Conservation (phyloP, 2,113 vertebrate genomes). For the Nymphicus hollandicus region DNA sequence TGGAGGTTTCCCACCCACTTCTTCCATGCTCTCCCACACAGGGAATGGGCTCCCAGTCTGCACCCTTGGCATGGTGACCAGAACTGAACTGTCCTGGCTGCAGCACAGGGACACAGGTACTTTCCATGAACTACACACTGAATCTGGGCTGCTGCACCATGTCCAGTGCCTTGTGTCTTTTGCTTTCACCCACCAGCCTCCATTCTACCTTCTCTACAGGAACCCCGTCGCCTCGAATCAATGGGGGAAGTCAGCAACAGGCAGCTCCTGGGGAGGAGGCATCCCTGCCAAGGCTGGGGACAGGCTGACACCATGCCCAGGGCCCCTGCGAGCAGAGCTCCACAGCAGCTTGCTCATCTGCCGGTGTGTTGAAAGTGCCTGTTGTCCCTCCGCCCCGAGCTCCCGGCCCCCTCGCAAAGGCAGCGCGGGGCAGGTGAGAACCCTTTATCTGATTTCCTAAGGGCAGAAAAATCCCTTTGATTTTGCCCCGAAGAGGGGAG, state of each 20-base stretch:
- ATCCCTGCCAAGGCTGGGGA: background rate
- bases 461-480: constrained; percentile 72
- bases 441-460: constrained; percentile 71
- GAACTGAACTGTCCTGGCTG: background rate
- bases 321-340: background rate
- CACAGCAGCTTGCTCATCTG: background rate
- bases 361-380: constrained; percentile 46
- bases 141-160: rapidly evolving
- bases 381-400: constrained; percentile 28
- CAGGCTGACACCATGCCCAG: background rate
- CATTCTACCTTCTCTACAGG: background rate
- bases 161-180: background rate
- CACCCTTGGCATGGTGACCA: background rate
- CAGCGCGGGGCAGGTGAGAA: constrained; percentile 58
- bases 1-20: background rate
- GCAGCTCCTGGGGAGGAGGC: background rate
- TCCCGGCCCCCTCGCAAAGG: constrained; percentile 14
- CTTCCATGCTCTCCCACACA: background rate
- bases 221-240: background rate
- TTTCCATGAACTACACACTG: background rate
- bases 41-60: background rate
- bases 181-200: background rate
- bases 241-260: background rate
- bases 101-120: background rate
- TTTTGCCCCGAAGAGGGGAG: constrained; percentile 50